phyloP scores from a whole-genome alignment of 2,797 vertebrate species.

The Myioborus miniatus region DNA sequence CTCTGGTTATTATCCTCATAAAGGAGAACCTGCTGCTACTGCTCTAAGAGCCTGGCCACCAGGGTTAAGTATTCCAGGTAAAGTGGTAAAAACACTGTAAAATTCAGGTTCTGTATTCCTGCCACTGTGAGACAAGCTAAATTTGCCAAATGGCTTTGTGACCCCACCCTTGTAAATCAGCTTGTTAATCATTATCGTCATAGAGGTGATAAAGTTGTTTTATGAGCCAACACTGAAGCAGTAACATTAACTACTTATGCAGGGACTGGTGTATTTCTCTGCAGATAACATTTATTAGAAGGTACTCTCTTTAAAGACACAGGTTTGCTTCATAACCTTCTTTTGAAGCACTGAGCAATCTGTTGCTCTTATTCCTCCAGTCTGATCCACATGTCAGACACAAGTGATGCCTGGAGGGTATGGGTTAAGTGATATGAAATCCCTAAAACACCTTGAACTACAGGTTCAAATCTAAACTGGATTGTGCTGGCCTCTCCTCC shows the following conservation, averaged over 20 bases:
- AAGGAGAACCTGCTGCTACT: background rate
- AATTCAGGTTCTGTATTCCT: background rate
- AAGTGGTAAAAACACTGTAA: slow-evolving; percentile 22
- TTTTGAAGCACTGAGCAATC: background rate
- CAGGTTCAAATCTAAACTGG: slow-evolving; percentile 39
- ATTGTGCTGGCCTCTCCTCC: slow-evolving; percentile 3
- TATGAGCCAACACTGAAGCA: slow-evolving; percentile 55
- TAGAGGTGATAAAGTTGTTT: slow-evolving; percentile 45
- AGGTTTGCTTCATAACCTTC: background rate
- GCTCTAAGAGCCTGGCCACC: background rate
- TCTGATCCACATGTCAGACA: slow-evolving; percentile 22
- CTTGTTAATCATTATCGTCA: slow-evolving; percentile 70
- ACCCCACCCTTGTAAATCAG: slow-evolving; percentile 60
- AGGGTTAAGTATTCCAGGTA: background rate
- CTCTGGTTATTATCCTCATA: background rate
- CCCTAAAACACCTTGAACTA: slow-evolving; percentile 55
- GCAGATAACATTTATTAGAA: slow-evolving; percentile 67
- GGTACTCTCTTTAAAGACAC: slow-evolving; percentile 47
- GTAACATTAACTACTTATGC: slow-evolving; percentile 51
- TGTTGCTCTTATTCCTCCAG: background rate
- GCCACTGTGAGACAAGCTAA: slow-evolving; percentile 18
- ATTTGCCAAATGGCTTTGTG: slow-evolving; percentile 47
- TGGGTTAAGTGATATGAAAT: slow-evolving; percentile 47
- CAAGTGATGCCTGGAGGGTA: background rate
- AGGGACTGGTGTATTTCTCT: slow-evolving; percentile 56